Percentiles rank a stretch among this genome's conserved stretches.
Evolutionary conservation across 2,113 vertebrate genomes (phyloP).

Genomic region (Tupaia chinensis): DNA sequence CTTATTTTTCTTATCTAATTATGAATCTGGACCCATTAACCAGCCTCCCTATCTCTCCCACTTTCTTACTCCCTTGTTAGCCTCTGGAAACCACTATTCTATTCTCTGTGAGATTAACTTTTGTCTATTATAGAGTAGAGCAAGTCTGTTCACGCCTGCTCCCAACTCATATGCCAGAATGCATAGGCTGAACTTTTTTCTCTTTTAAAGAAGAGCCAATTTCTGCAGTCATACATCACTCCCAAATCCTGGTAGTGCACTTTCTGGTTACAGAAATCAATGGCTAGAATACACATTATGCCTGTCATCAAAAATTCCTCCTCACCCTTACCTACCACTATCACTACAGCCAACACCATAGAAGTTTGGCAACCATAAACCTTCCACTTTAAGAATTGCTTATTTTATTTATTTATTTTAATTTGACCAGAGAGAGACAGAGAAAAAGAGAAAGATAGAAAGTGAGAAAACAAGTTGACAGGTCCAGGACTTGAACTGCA

Average conservation of each 20-base stretch:
- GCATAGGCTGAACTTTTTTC: neutral
- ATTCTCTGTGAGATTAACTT: neutral
- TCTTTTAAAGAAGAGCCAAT: neutral
- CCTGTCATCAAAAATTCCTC: neutral
- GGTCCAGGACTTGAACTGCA: no score
- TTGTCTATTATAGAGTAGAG: neutral
- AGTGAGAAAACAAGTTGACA: no score
- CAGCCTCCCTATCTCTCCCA: no score
- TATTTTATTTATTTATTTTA: no score
- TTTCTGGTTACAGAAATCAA: neutral
- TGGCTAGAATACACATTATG: neutral
- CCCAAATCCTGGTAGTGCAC: neutral
- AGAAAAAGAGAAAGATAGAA: no score
- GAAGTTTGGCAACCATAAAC: neutral
- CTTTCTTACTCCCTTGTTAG: no score
- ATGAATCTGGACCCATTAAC: no score
- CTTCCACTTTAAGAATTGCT: no score
- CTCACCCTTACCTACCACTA: neutral
- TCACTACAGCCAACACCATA: no score
- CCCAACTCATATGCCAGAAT: neutral
- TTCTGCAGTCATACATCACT: neutral
- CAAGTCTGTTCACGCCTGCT: neutral
- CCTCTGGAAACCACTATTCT: no score
- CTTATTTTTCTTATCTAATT: no score
- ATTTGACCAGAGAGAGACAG: no score